Base-by-base conservation (phyloP, 2,797 vertebrate genomes). In the Leptodactylus fallax region DNA sequence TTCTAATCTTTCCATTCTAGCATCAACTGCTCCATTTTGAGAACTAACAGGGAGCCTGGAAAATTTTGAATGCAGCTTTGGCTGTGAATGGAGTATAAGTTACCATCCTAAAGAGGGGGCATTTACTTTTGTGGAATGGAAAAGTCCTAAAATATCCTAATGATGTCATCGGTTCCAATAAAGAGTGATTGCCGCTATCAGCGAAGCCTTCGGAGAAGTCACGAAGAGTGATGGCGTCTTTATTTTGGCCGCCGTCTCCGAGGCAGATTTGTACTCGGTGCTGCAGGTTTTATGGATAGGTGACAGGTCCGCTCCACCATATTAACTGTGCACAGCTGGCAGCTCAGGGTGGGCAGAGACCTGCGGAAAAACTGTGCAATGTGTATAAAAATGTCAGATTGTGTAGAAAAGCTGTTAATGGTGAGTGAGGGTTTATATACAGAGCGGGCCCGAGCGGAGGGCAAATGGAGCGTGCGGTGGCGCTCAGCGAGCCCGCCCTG, bases 371-470 rank as follows among this genome's bases (percentile, higher is more conserved):
- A 53, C 61, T 27, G 5, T 69, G 47, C 63, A 67, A 67, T 82
- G 80, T 82, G 80, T 81, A 81, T 65, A 81, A 61, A 23, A 81
- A 36, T 49, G 79, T 81, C 80, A 67, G 79, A 63, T 49, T 61
- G 58, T 81, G 79, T 81, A 61, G 71, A 49, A 67, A 67, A 49
- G 63, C 80, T 67, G 47, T 82, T 49, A 67, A 9, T 5, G 60
- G 49, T 81, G 79, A 65, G n/a, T 82, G 17, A 67, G 58, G 49
- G 61, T 67, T 53, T 53, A 53, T 82, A 85, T 47, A 55, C 56
- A 56, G 58, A 47, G 56, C 19, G 11, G 65, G 8, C 21, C 58
- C 7, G 36, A 27, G 17, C 61, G n/a, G 23, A 55, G 49, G 36
- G 58, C 58, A 81, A 81, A 81, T 63, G 79, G 58, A 61, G 56